Base-by-base conservation (phyloP, 1,140 invertebrate genomes). In the Portunus trituberculatus region DNA sequence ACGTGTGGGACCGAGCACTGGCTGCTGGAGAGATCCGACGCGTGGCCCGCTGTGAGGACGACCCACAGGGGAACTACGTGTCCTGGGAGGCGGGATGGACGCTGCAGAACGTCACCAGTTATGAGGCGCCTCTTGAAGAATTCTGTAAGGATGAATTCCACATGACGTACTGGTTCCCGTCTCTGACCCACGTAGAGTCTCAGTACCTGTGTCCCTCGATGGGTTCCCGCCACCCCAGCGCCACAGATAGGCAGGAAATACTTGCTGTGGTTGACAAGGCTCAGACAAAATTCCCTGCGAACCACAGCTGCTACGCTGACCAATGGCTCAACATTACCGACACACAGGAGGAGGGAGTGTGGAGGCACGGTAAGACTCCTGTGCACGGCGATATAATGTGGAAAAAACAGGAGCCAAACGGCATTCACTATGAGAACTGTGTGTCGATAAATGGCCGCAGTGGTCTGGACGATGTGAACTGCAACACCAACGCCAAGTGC, bases 341-440 rank as follows among this genome's bases (percentile, higher is more conserved):
- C 76, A 67, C 31, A 12, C 29, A 90, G 12, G 82, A 93, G 20
- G 96, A 96, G 29, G 96, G 96, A 10, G 88, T 95, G 12, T 96
- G 92, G 87, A 91, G 52, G 29, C 45, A 48, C 4, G 39, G 52
- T 28, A 95, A 93, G 92, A 67, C 59, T n/a, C 29, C 12, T 20
- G 67, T 46, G 7, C 16, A 48, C 25, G 45, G 32, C n/a, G 45
- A 89, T 32, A 31, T 83, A 16, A 46, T 28, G 14, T 96, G 96
- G 96, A 31, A n/a, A 2, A 32, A 32, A 3, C 94, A 93, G 89
- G 96, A 96, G 32, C 96, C 96, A 14, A 96, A 96, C 67, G 96
- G 96, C 8, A 67, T 95, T 39, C 31, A 91, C 14, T 96, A 93
- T 86, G 96, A 96, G 45, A 92, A 91, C 32, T 96, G 96, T 76